Evolutionary conservation across 2,113 vertebrate genomes (phyloP).

Genomic region (Gnathonemus echidnorhynchus): DNA sequence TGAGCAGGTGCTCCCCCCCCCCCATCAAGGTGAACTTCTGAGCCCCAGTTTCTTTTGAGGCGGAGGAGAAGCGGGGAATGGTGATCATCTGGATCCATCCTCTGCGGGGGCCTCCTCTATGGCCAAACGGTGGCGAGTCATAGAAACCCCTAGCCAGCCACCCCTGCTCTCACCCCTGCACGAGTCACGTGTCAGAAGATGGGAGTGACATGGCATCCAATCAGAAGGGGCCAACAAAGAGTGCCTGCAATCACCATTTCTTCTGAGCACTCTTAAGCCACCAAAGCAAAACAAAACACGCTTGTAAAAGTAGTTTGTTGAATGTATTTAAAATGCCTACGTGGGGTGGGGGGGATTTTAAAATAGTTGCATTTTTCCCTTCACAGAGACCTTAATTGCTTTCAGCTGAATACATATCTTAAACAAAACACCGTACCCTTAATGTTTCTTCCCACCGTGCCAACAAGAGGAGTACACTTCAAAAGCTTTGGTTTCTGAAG

Average conservation of each 20-base stretch:
- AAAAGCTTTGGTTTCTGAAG: not conserved
- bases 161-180: not conserved
- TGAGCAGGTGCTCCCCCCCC: not conserved
- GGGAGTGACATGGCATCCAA: not conserved
- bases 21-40: not conserved
- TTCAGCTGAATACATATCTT: not conserved
- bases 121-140: not conserved
- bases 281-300: not conserved
- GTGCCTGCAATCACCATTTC: not conserved
- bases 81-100: not conserved
- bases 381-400: not conserved
- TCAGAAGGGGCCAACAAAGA: not conserved
- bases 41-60: not conserved
- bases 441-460: not conserved
- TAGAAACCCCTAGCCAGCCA: not conserved
- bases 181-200: not conserved
- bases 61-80: not conserved
- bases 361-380: not conserved
- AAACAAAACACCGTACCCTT: not conserved
- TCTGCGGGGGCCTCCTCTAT: not conserved
- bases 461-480: not conserved
- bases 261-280: not conserved
- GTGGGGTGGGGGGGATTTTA: not conserved
- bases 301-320: not conserved
- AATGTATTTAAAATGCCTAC: not conserved